Evolutionary conservation across 2,888 invertebrate species (phyloP), one percentile per base, ranked within the genome.

Genomic region (Atrina japonica): DNA sequence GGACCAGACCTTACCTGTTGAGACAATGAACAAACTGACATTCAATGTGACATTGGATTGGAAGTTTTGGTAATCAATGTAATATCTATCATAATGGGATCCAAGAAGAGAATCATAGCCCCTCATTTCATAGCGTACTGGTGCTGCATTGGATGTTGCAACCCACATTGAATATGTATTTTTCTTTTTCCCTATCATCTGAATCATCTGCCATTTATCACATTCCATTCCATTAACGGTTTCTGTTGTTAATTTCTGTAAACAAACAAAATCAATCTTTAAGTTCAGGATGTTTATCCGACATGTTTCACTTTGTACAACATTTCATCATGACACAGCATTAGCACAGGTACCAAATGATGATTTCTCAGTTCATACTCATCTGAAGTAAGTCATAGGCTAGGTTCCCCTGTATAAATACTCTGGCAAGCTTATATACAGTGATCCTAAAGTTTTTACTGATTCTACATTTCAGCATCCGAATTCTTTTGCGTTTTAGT

Each of bases 51-150:
- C 58, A 29, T 63, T 75, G n/a, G 66, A 72, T 25, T 66, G 43
- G 70, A 74, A 89, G 53, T 94, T 93, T 47, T 95, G 95, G 86
- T 98, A 98, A 52, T 95, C 94, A 56, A 98, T 89, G 88, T 95
- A 96, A 88, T 98, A 98, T 90, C 97, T 97, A 90, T 98, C 98
- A 88, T 95, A 98, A 90, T 98, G 98, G 0, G 97, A 97, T 0
- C 97, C 97, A n/a, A 98, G 92, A 0, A 98, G 92, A 0, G 94
- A 94, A 90, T 98, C 97, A 90, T 93, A 98, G 0, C 98, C 98
- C 86, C 94, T 94, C 98, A 98, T 98, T 91, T 97, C 96, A 89
- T 97, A 98, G 74, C 93, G 93, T 52, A 96, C 93, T 9, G 95
- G 93, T 1, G 53, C 55, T 0, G 58, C 52, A 25, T 59, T 52